Evolutionary conservation across 23 tunicate genomes (phyloP).

Genomic region (Phallusia fumigata): DNA sequence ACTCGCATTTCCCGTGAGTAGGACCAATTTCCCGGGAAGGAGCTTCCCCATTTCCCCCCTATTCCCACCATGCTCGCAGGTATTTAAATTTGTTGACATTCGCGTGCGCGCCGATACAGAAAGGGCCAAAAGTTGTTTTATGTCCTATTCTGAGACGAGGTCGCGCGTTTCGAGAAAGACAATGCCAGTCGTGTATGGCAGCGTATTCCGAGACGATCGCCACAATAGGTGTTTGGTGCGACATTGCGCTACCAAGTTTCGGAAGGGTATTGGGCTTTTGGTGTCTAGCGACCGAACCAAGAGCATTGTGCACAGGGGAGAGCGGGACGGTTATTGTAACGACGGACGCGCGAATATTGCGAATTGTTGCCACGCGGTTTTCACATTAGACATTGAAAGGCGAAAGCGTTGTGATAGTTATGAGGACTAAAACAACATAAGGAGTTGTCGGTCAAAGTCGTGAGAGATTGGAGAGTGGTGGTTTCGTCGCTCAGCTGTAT

Average conservation of each 20-base stretch:
- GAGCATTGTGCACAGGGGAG: neutral
- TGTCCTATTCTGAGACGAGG: neutral
- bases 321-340: too few relatives aligned
- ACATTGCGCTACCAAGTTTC: neutral
- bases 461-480: too few relatives aligned
- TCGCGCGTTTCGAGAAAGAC: neutral
- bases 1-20: neutral
- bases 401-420: too few relatives aligned
- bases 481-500: too few relatives aligned
- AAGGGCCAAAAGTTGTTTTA: neutral
- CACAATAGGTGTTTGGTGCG: neutral
- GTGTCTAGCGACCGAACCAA: neutral
- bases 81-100: constrained; percentile 3
- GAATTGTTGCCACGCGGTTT: too few relatives aligned
- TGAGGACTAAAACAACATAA: too few relatives aligned
- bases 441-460: too few relatives aligned
- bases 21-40: too few relatives aligned
- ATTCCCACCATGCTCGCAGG: neutral
- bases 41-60: neutral
- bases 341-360: too few relatives aligned
- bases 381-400: too few relatives aligned
- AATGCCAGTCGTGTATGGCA: neutral
- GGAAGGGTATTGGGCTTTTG: neutral
- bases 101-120: neutral
- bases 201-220: neutral